Conservation (phyloP, 2,888 invertebrate species). For the Dasypogon diadema region DNA sequence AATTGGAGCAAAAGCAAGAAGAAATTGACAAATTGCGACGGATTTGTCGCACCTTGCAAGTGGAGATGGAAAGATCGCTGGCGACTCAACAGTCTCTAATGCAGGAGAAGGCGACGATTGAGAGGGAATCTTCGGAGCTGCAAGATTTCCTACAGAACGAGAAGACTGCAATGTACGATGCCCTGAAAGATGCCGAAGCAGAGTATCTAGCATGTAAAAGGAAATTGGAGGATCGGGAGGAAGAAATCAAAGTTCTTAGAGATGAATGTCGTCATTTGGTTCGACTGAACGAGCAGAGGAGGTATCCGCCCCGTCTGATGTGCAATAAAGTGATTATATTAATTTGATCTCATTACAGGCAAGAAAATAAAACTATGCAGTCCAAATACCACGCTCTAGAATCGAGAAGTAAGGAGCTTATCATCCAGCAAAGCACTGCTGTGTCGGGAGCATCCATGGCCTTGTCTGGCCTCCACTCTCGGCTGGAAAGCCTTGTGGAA, state of each 20-base stretch:
- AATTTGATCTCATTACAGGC: constrained; percentile 67
- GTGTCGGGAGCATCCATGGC: constrained; percentile 79
- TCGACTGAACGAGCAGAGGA: constrained; percentile 83
- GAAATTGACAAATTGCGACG: constrained; percentile 80
- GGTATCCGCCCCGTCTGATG: constrained; percentile 67
- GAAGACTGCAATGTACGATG: constrained; percentile 83
- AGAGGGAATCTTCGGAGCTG: constrained; percentile 84
- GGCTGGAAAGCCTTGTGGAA: constrained; percentile 79
- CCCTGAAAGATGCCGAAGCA: constrained; percentile 81
- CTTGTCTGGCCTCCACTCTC: constrained; percentile 76
- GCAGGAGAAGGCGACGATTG: constrained; percentile 82
- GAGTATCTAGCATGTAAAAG: constrained; percentile 64
- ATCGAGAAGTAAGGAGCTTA: constrained; percentile 74
- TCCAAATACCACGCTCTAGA: constrained; percentile 76
- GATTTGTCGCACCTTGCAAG: constrained; percentile 78
- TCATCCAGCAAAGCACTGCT: constrained; percentile 78
- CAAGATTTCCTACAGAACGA: constrained; percentile 91
- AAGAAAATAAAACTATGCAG: constrained; percentile 77
- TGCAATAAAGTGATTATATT: neutral
- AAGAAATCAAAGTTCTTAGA: constrained; percentile 74
- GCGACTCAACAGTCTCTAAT: constrained; percentile 76
- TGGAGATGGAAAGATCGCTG: constrained; percentile 77
- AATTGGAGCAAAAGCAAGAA: constrained; percentile 80
- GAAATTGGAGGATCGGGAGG: constrained; percentile 70
- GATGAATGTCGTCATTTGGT: constrained; percentile 85